Conservation (phyloP, 2,888 invertebrate genomes). For the Polymixis lichenea region DNA sequence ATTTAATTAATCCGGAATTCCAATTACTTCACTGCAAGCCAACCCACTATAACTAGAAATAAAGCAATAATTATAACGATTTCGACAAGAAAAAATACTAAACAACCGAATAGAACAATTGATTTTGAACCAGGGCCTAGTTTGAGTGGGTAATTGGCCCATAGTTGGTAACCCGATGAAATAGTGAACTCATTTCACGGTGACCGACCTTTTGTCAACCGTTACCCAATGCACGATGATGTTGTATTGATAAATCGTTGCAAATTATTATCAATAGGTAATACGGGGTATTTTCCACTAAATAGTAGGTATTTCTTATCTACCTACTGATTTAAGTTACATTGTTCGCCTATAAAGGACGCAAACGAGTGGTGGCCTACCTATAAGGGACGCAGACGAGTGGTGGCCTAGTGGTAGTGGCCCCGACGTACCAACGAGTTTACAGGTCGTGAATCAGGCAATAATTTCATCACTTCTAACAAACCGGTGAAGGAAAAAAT, state of each 20-base stretch:
- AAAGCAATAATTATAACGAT: slow-evolving; percentile 11
- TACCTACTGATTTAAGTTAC: not conserved
- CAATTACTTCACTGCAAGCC: slow-evolving; percentile 5
- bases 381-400: not conserved
- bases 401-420: not conserved
- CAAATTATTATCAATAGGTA: slow-evolving; percentile 7
- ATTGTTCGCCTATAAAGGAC: not conserved
- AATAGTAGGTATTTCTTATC: not conserved
- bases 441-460: not conserved
- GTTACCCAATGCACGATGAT: slow-evolving; percentile 57
- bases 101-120: slow-evolving; percentile 37
- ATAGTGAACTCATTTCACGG: slow-evolving; percentile 71
- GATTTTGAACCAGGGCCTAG: slow-evolving; percentile 30
- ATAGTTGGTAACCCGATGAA: slow-evolving; percentile 63
- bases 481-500: not conserved
- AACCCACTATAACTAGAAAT: slow-evolving; percentile 9
- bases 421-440: no score
- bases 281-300: not conserved
- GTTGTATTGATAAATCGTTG: slow-evolving; percentile 45
- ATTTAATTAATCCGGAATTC: not conserved
- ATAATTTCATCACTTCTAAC: not conserved
- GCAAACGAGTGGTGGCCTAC: not conserved
- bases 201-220: slow-evolving; percentile 50
- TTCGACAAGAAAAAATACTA: slow-evolving; percentile 24
- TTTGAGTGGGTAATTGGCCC: slow-evolving; percentile 58